phyloP scores from a whole-genome alignment of 2,113 vertebrate genomes.

The Camarhynchus parvulus region DNA sequence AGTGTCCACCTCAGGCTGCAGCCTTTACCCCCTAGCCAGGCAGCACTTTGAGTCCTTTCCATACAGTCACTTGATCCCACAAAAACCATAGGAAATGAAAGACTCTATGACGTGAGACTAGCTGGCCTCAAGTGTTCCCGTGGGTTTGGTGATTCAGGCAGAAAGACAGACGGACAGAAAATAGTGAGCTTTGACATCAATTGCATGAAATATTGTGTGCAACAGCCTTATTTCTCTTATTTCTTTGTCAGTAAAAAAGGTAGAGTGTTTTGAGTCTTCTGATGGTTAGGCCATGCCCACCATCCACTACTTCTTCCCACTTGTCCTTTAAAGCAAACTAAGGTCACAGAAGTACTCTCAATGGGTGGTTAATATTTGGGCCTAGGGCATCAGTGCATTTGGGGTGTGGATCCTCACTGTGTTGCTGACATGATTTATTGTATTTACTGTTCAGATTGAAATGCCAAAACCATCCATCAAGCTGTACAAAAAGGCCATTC shows the following conservation, averaged over 20 bases:
- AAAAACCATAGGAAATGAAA: background rate
- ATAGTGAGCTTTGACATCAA: background rate
- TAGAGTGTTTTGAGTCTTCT: background rate
- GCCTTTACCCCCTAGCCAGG: background rate
- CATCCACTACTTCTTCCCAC: background rate
- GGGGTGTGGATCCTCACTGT: background rate
- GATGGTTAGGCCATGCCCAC: background rate
- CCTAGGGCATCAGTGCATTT: background rate
- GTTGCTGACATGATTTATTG: slow-evolving; percentile 18
- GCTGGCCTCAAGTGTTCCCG: background rate
- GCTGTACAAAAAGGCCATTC: background rate
- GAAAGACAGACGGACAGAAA: background rate
- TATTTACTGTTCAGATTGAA: slow-evolving; percentile 1
- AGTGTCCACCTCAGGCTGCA: background rate
- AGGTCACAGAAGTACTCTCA: background rate
- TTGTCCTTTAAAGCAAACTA: background rate
- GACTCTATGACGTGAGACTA: background rate
- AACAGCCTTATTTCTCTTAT: background rate
- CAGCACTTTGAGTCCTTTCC: background rate
- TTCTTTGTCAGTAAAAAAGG: background rate
- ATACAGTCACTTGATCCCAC: background rate
- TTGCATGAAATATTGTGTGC: background rate
- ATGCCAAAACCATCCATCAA: slow-evolving; percentile 5
- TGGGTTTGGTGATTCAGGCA: rapidly evolving
- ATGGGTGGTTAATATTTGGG: background rate